phyloP scores from a whole-genome alignment of 1,140 invertebrate genomes.

The Leptopilina clavipes region DNA sequence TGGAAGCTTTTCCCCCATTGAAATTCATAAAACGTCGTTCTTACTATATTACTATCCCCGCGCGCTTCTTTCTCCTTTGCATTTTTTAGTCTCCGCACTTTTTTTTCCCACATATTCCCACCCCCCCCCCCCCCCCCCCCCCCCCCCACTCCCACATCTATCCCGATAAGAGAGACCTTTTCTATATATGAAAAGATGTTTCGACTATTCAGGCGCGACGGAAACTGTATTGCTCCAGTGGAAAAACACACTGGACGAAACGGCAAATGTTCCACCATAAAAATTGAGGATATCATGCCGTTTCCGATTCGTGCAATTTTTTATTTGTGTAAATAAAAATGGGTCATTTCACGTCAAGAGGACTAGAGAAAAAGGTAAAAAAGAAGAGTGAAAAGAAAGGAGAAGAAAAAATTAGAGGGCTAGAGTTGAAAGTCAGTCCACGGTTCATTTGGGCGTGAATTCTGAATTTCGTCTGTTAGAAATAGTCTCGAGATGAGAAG shows the following conservation, averaged over 20 bases:
- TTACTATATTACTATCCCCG: constrained; percentile 36
- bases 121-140: too few species aligned
- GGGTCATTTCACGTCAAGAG: not conserved
- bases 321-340: not conserved
- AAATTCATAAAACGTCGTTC: constrained; percentile 50
- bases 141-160: not conserved
- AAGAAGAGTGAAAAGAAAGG: not conserved
- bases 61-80: constrained; percentile 7
- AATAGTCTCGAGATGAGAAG: constrained; percentile 39
- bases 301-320: not conserved
- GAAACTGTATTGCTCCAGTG: constrained; percentile 47
- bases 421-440: constrained; percentile 27
- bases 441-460: constrained; percentile 51
- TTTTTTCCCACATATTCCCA: constrained; percentile 9
- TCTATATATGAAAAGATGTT: constrained; percentile 24
- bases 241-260: constrained; percentile 50
- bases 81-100: constrained; percentile 12
- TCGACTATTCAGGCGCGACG: constrained; percentile 41
- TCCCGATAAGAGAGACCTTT: not conserved
- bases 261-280: constrained; percentile 49
- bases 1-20: constrained; percentile 42
- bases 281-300: not conserved
- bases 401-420: constrained; percentile 43
- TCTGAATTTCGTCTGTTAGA: constrained; percentile 50
- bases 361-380: constrained; percentile 12